Conservation (phyloP, 2,888 invertebrate genomes). For the Volucella inflata region DNA sequence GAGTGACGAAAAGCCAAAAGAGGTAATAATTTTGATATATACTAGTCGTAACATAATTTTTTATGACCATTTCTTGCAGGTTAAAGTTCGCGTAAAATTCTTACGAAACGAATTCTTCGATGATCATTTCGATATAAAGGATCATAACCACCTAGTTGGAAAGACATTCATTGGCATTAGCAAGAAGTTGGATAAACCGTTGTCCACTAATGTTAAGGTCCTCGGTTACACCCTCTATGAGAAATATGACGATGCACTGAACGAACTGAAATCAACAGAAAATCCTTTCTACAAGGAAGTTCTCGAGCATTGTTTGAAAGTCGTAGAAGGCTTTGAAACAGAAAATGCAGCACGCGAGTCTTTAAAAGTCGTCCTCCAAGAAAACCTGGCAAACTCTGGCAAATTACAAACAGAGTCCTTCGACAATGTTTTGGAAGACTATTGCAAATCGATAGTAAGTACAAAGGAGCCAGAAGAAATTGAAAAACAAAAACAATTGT, state of each 20-base stretch:
- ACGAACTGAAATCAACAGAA: slow-evolving; percentile 78
- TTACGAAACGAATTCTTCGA: slow-evolving; percentile 93
- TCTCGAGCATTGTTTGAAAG: slow-evolving; percentile 78
- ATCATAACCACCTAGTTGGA: slow-evolving; percentile 89
- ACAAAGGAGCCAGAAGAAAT: slow-evolving; percentile 82
- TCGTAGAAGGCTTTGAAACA: slow-evolving; percentile 53
- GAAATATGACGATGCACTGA: slow-evolving; percentile 86
- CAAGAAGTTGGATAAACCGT: slow-evolving; percentile 81
- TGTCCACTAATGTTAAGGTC: slow-evolving; percentile 86
- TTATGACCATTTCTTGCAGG: slow-evolving; percentile 79
- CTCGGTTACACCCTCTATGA: slow-evolving; percentile 88
- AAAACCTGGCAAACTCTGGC: slow-evolving; percentile 81
- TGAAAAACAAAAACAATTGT: slow-evolving; percentile 84
- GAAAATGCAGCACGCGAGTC: slow-evolving; percentile 81
- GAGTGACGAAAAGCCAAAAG: slow-evolving; percentile 80
- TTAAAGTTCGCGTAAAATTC: slow-evolving; percentile 90
- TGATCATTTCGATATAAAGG: slow-evolving; percentile 94
- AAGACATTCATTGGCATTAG: slow-evolving; percentile 91
- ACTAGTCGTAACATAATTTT: slow-evolving; percentile 78
- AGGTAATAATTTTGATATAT: slow-evolving; percentile 75
- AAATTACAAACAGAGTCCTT: slow-evolving; percentile 78
- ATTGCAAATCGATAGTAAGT: slow-evolving; percentile 80
- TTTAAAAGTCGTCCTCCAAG: slow-evolving; percentile 80
- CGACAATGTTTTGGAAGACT: slow-evolving; percentile 76
- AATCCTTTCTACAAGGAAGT: slow-evolving; percentile 77